Base-by-base conservation (phyloP, 2,113 vertebrate genomes). In the Herpailurus yagouaroundi region DNA sequence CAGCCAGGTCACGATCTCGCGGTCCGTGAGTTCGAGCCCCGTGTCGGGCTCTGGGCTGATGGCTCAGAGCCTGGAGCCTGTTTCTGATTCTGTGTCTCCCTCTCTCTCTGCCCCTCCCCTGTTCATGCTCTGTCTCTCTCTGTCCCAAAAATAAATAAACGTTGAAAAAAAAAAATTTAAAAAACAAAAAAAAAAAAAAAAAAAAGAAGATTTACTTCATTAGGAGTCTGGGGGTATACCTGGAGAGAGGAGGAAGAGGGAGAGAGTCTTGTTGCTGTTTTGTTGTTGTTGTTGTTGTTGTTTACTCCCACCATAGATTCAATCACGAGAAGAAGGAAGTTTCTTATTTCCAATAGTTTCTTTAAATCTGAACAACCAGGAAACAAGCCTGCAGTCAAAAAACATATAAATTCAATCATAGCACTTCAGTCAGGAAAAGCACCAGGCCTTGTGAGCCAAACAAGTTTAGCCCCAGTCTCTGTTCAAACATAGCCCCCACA, bases 311-410 rank as follows among this genome's bases (percentile, higher is more conserved):
- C 45, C 66, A 55, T 63, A 97, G 94, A 97, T 88, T 95, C 60
- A 96, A 94, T 97, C 96, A 97, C 57, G 92, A 91, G 41, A 96
- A 97, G 19, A 91, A 95, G 52, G 90, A 95, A 95, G 94, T 91
- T 76, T 96, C 83, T 97, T 95, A 96, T 94, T 97, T 96, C 92
- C 71, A 97, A 91, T 93, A 71, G 89, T 84, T 96, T 97, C 83
- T 98, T 96, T 94, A 97, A 97, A 77, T 87, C 76, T 83, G 41
- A 93, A 97, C 97, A 97, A 84, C 25, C 83, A 95, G 92, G 95
- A 97, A 98, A 95, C 90, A 98, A 92, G 74, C 41, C 89, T 97
- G 92, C 3, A 96, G 76, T 92, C 71, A 97, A 88, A 97, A 95
- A 95, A 96, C 27, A 90, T 16, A 87, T 94, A 94, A 93, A 96